Evolutionary conservation across 2,113 vertebrate genomes (phyloP), one percentile per base, ranked within the genome.

Genomic region (Xiphias gladius): DNA sequence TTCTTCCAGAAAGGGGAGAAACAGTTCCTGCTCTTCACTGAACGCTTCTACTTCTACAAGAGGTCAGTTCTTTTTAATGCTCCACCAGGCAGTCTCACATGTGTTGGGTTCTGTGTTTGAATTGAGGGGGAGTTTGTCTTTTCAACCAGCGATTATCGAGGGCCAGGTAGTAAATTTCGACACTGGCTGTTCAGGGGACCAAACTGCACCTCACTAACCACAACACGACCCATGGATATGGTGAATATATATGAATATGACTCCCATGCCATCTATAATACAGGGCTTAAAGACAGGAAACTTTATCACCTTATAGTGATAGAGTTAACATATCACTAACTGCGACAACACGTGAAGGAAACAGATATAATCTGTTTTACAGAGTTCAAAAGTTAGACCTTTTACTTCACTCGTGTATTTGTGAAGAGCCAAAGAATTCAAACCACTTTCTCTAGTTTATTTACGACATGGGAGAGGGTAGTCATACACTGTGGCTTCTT

Each of bases 41-140:
- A 99, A 87, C 97, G 98, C 41, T 99, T 99, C 93, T 97, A 99
- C 92, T 99, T 99, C 83, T 99, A 99, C 88, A 99, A 99, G 92
- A 97, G 98, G 98, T 99, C 62, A 85, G 91, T 87, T 39, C 3
- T 43, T 32, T 41, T 17, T 26, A 13, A 28, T 1, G 4, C 22
- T 32, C 46, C 17, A n/a, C 26, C 39, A 20, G 11, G 63, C 54
- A 17, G 12, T 24, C 10, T 0, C n/a, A 22, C 30, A 3, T 28
- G 35, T 26, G 17, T 28, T 32, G 5, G n/a, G 8, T 12, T 70
- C n/a, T 59, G 19, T 17, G 17, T n/a, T 58, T 41, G 52, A 10
- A 8, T 59, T 28, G 4, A 46, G n/a, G 13, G 16, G 14, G 12
- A 4, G 19, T 52, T 71, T 32, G 22, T 41, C 2, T 37, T 63